These are phyloP conservation scores for Agrilus cyanescens DNA, from an alignment of 2,888 invertebrate species.

Conservation along the genomic window DNA sequence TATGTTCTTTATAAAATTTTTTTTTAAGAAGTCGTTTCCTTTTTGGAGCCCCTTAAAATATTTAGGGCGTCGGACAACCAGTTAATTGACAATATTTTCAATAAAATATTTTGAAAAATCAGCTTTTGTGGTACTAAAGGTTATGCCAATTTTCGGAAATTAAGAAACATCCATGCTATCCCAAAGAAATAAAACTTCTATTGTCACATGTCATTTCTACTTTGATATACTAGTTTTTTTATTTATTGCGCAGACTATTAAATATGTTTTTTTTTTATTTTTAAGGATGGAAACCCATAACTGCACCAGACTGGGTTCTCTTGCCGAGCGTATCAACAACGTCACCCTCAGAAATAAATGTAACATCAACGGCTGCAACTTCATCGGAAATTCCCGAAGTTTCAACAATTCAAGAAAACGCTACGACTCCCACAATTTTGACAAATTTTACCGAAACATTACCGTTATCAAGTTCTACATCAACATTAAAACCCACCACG, in stretches of 20 bases:
- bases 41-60: no score
- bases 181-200: no score
- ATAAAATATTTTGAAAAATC: no score
- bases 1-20: no score
- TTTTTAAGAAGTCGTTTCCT: no score
- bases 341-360: slow-evolving; percentile 5
- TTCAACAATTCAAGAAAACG: slow-evolving; percentile 1
- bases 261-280: slow-evolving; percentile 5
- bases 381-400: background rate
- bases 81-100: no score
- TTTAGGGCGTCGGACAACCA: no score
- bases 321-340: slow-evolving; percentile 31
- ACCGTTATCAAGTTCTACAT: slow-evolving; percentile 11
- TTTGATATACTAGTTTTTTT: no score
- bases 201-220: no score
- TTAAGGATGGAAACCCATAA: slow-evolving; percentile 52
- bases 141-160: no score
- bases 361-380: background rate
- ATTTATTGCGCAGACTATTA: background rate
- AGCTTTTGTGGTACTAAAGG: no score
- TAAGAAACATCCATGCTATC: no score
- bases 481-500: background rate
- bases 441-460: slow-evolving; percentile 1
- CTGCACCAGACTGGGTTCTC: slow-evolving; percentile 56
- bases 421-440: slow-evolving; percentile 3